phyloP scores from a whole-genome alignment of 2,797 vertebrate genomes.

The Gouania willdenowi region DNA sequence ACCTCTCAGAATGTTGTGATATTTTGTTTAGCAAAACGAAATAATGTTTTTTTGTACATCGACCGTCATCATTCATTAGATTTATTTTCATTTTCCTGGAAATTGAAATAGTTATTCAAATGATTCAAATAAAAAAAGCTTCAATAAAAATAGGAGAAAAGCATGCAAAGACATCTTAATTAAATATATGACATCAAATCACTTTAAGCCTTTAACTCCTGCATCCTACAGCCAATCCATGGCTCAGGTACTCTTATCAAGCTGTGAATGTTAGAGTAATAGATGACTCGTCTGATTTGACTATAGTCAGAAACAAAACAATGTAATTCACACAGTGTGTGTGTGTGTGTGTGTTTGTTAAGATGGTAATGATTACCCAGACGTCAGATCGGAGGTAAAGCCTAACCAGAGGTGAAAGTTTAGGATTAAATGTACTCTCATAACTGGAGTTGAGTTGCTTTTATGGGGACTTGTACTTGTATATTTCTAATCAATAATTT shows the following conservation, averaged over 20 bases:
- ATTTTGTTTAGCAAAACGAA: neutral
- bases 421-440: no score
- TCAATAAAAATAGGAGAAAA: neutral
- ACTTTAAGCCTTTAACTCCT: neutral
- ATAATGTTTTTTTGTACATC: slow-evolving; percentile 11
- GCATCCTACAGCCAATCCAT: neutral
- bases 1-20: neutral
- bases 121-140: slow-evolving; percentile 8
- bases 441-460: no score
- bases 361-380: slow-evolving; percentile 66
- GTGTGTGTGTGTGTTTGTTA: slow-evolving; percentile 18
- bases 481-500: no score
- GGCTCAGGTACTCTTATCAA: neutral
- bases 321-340: slow-evolving; percentile 1
- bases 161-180: neutral
- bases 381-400: slow-evolving; percentile 57
- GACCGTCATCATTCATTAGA: slow-evolving; percentile 2
- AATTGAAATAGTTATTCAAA: neutral
- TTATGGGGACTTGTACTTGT: no score
- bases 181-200: neutral
- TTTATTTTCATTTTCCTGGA: slow-evolving; percentile 3
- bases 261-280: neutral
- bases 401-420: no score
- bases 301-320: slow-evolving; percentile 27
- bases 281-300: neutral